Evolutionary conservation across 2,113 vertebrate species (phyloP).

Genomic region (Nesoenas mayeri): DNA sequence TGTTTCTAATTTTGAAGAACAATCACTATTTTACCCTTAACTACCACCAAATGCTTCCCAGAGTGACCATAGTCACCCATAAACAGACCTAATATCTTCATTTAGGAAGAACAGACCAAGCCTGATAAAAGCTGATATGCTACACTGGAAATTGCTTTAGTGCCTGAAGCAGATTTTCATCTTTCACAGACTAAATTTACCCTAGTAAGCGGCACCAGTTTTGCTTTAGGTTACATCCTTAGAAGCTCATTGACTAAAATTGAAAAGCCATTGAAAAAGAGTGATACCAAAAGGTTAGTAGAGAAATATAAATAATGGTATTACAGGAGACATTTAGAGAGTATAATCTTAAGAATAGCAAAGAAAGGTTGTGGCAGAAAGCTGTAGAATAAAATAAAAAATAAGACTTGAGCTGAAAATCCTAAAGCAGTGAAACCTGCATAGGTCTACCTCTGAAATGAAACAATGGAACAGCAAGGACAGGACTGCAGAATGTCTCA

Average conservation of each 20-base stretch:
- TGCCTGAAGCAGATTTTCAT: constrained; percentile 10
- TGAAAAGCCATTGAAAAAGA: neutral
- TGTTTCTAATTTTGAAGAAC: constrained; percentile 63
- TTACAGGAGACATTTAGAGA: neutral
- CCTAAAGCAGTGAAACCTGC: neutral
- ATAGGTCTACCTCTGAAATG: neutral
- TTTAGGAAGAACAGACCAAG: neutral
- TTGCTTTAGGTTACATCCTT: neutral
- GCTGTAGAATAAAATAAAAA: neutral
- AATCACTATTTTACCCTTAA: constrained; percentile 56
- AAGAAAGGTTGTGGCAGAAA: neutral
- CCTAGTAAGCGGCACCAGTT: neutral
- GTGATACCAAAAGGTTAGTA: neutral
- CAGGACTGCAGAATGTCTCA: neutral
- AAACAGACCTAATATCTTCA: neutral
- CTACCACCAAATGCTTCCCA: constrained; percentile 49
- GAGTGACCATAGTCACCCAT: constrained; percentile 32
- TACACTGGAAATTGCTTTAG: constrained; percentile 12
- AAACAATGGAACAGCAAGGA: neutral
- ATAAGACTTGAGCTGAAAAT: neutral
- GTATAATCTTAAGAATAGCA: neutral
- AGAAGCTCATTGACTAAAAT: constrained; percentile 2
- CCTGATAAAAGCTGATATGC: neutral
- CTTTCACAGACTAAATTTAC: neutral
- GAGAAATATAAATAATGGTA: neutral